phyloP scores from a whole-genome alignment of 2,113 vertebrate species.

The Salvelinus sp. region DNA sequence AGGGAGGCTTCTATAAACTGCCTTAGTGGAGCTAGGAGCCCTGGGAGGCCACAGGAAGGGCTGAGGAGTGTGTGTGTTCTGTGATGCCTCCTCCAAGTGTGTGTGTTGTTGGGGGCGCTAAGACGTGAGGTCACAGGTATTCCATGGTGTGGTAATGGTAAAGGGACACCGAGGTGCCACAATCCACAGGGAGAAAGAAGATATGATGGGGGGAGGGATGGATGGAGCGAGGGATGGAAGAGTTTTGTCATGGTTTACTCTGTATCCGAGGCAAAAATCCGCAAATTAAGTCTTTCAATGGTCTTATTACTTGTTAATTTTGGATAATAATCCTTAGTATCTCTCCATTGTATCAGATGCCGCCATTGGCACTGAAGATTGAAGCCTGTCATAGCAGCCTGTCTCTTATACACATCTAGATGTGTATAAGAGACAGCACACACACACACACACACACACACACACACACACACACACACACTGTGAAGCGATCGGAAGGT shows the following conservation, averaged over 20 bases:
- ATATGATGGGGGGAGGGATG: background rate
- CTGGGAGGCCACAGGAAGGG: slow-evolving; percentile 54
- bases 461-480: background rate
- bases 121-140: slow-evolving; percentile 34
- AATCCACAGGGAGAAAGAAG: background rate
- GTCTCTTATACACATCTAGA: no score
- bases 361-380: background rate
- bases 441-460: background rate
- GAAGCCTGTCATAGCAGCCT: background rate
- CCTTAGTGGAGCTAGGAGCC: slow-evolving; percentile 48
- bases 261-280: no score
- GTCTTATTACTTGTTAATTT: no score
- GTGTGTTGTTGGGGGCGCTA: background rate
- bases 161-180: background rate
- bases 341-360: background rate
- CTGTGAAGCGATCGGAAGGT: background rate
- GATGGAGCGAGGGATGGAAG: background rate
- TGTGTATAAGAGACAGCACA: no score
- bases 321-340: background rate
- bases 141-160: slow-evolving; percentile 26
- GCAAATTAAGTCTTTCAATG: no score
- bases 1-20: slow-evolving; percentile 84
- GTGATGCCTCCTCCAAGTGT: slow-evolving; percentile 4
- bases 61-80: slow-evolving; percentile 29
- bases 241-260: no score